Conservation (phyloP, 2,888 invertebrate species). For the Noctua comes region DNA sequence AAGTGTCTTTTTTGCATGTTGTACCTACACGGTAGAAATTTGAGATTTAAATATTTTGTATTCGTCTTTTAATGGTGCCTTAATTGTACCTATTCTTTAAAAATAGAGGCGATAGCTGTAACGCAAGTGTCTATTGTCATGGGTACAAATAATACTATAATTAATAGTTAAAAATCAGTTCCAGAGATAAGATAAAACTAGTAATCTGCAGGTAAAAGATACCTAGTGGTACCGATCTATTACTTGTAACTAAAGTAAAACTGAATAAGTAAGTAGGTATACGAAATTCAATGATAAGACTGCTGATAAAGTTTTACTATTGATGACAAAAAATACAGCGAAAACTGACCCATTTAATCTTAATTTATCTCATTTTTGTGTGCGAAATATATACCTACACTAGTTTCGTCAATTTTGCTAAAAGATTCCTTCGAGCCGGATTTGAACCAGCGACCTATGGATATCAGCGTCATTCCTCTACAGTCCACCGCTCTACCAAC, state of each 20-base stretch:
- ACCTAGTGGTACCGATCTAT: neutral
- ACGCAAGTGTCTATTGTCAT: neutral
- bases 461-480: conserved; percentile 79
- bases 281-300: neutral
- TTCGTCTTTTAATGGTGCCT: neutral
- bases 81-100: neutral
- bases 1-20: neutral
- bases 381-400: neutral
- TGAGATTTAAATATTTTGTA: neutral
- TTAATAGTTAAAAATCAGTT: neutral
- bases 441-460: conserved; percentile 93
- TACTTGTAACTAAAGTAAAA: neutral
- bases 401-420: conserved; percentile 27
- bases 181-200: conserved; percentile 6
- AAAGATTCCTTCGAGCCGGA: conserved; percentile 91
- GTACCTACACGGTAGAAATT: neutral
- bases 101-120: neutral
- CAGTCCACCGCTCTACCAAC: conserved; percentile 90
- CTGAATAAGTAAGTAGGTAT: neutral
- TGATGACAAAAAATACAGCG: neutral
- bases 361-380: neutral
- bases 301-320: neutral
- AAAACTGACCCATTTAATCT: neutral
- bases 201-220: neutral
- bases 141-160: neutral